Base-by-base conservation (phyloP, 2,797 vertebrate species). In the Sternarchorhynchus goeldii region DNA sequence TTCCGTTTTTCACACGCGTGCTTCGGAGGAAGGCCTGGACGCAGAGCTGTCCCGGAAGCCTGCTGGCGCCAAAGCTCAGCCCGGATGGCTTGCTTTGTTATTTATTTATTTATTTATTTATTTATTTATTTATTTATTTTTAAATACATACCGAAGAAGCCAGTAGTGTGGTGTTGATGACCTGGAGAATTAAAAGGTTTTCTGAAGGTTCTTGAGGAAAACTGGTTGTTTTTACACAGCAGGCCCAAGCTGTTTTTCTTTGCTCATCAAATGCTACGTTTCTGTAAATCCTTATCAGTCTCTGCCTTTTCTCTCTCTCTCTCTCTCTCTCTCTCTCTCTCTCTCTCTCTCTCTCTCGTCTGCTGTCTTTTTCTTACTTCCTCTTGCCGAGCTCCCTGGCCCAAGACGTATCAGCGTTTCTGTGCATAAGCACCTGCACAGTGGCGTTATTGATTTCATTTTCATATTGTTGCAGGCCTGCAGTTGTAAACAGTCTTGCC, bases 371-470 rank as follows among this genome's bases (percentile, higher is more conserved):
- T 60, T 50, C 20, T 18, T 2, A 10, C 83, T 75, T 21, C 16
- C 76, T 82, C 79, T 64, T 65, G 55, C 74, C 66, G 36, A 36
- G 56, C 56, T 41, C 75, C 53, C 64, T 20, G 36, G 55, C 25
- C 73, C 45, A 29, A 64, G 74, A 56, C 59, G 16, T 53, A 18
- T 18, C 55, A 53, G 18, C 45, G 29, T 55, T 39, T 78, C 60
- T 6, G 73, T 66, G 67, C 60, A 58, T 66, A 55, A 7, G 59
- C 63, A n/a, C 76, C 83, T 64, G 77, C 39, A 39, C 82, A 73
- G 88, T 85, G 85, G 83, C 85, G 85, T 85, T 90, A 91, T 93
- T 87, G 90, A 91, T 92, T 92, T 89, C 78, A 90, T 92, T 91
- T 92, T 90, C 88, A 89, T 90, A 90, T 87, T 84, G 84, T 85